Evolutionary conservation across 2,888 invertebrate genomes (phyloP), one percentile per base, ranked within the genome.

Genomic region (Hydropsyche betteni): DNA sequence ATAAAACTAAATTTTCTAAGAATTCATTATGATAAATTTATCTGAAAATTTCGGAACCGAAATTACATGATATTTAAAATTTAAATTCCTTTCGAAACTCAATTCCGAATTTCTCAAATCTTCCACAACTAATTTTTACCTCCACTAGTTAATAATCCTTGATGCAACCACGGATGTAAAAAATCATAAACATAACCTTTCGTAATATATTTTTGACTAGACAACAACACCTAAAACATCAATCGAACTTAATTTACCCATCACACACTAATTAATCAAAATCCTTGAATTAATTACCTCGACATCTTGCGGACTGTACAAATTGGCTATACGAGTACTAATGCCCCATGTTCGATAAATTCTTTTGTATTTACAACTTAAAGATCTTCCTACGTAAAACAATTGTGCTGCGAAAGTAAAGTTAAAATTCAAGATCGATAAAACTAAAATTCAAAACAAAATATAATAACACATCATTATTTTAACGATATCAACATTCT

Each of bases 321-420:
- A 12, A 55, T 77, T 77, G 12, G 74, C 33, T 38, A 53, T 36
- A 44, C 44, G 12, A 8, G 24, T 38, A 61, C 33, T 50, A 34
- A 24, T 51, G 34, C 33, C 61, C 72, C 72, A 72, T n/a, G 52
- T 36, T n/a, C 74, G 75, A 50, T 76, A 78, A 51, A 77, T 75
- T 7, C 76, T 78, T 68, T 78, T 78, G 69, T 75, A 80, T 58
- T 75, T 53, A 69, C 75, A 69, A 8, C 73, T 70, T 24, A 64
- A 33, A 8, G 75, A 33, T 61, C 76, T 33, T 10, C 75, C 44
- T 34, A 51, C 5, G 10, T 68, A 70, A 72, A 79, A 80, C n/a
- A 80, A 14, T 68, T 71, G 50, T 24, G 77, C 80, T 80, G 55
- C 44, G 79, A 72, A 74, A 16, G 2, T 2, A 24, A 24, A 24